These are phyloP conservation scores for Eumeta japonica DNA, from an alignment of 1,140 invertebrate genomes.

Conservation along the genomic window DNA sequence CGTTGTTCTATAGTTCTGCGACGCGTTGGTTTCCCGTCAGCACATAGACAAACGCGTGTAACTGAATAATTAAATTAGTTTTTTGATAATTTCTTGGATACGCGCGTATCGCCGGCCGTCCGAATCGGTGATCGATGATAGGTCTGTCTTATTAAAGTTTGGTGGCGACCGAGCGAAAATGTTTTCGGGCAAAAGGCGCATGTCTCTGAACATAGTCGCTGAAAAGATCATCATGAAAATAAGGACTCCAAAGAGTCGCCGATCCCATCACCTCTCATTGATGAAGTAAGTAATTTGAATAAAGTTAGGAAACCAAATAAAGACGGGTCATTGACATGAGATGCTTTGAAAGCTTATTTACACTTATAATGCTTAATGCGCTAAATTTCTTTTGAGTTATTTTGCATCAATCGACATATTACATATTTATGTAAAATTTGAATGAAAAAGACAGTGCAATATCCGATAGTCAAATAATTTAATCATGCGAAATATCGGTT, in stretches of 20 bases:
- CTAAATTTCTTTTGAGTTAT: too few species aligned
- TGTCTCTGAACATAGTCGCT: neutral
- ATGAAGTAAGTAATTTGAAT: too few species aligned
- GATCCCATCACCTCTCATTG: neutral
- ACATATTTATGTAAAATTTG: too few species aligned
- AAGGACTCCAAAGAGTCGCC: neutral
- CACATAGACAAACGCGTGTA: neutral
- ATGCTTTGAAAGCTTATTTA: too few species aligned
- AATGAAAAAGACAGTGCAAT: too few species aligned
- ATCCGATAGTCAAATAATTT: too few species aligned
- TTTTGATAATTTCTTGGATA: neutral
- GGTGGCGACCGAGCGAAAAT: neutral
- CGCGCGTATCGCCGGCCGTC: neutral
- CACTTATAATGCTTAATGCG: too few species aligned
- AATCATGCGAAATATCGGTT: too few species aligned
- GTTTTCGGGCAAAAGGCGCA: neutral
- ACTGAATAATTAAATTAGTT: neutral
- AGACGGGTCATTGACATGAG: too few species aligned
- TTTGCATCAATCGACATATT: too few species aligned
- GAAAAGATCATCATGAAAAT: constrained; percentile 1
- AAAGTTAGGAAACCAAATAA: too few species aligned
- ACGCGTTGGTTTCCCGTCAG: neutral
- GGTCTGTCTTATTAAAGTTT: neutral
- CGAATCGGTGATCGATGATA: neutral
- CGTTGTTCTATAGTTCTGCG: neutral